A percentile compares a stretch with the other conserved stretches of the same genome.
Conservation (phyloP, 1,140 invertebrate genomes). For the Achroia grisella region DNA sequence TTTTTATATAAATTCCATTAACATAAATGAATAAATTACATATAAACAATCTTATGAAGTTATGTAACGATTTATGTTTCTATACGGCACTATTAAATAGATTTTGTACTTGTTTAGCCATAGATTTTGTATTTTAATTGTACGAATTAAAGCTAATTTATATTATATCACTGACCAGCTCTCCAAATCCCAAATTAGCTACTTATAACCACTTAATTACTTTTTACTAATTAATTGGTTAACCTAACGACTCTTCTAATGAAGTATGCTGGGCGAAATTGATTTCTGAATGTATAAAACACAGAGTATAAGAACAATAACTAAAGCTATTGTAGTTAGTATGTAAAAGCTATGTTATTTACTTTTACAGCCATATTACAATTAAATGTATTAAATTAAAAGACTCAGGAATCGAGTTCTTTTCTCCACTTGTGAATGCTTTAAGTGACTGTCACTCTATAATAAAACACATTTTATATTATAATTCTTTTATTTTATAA, state of each 20-base stretch:
- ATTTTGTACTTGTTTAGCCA: constrained; percentile 19
- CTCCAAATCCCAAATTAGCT: background rate
- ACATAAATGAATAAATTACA: too few species aligned
- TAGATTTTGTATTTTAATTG: constrained; percentile 17
- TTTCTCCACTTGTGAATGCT: constrained; percentile 12
- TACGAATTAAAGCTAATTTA: constrained; percentile 1
- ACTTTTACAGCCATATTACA: too few species aligned
- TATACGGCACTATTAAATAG: constrained; percentile 6
- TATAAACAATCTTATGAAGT: constrained; percentile 10
- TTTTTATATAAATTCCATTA: too few species aligned
- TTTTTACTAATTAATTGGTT: constrained; percentile 3
- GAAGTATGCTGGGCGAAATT: background rate
- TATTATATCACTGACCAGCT: background rate
- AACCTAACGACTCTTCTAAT: background rate
- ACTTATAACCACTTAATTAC: background rate
- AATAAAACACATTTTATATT: constrained; percentile 10
- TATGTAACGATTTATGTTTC: constrained; percentile 5
- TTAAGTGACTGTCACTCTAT: constrained; percentile 13
- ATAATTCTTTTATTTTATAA: background rate
- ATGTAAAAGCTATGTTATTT: too few species aligned
- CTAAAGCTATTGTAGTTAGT: too few species aligned
- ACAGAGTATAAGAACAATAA: too few species aligned
- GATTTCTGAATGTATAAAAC: too few species aligned
- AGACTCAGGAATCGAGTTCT: too few species aligned
- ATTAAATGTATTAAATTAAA: too few species aligned